Conservation (phyloP, 2,113 vertebrate genomes). For the Tyto alba region DNA sequence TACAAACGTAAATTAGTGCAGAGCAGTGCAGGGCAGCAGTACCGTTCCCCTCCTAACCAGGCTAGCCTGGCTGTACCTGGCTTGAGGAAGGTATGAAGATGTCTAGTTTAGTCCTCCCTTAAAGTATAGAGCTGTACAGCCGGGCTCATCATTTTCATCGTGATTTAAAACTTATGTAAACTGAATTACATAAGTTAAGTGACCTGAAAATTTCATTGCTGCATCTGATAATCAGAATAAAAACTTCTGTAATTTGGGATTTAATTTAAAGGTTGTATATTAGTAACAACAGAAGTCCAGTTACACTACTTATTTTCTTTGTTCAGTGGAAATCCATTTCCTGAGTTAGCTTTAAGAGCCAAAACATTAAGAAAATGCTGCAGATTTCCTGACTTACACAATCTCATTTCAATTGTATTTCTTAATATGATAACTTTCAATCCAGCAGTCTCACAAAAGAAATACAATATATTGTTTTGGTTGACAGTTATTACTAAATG, state of each 20-base stretch:
- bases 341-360: neutral
- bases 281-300: neutral
- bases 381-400: slow-evolving; percentile 2
- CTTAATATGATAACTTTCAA: neutral
- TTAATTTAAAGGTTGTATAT: neutral
- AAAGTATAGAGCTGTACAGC: neutral
- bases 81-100: neutral
- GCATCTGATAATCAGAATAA: neutral
- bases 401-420: neutral
- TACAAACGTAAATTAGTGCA: neutral
- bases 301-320: neutral
- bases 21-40: neutral
- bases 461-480: neutral
- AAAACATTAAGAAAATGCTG: neutral
- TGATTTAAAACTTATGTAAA: neutral
- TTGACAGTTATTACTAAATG: neutral
- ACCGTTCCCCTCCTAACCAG: neutral
- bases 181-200: neutral
- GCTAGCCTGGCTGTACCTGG: neutral
- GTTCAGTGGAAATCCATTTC: neutral
- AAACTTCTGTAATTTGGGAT: neutral
- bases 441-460: neutral
- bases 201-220: neutral
- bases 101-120: neutral
- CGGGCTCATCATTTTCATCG: neutral